Conservation (phyloP, 2,113 vertebrate genomes). For the Embiotoca jacksoni region DNA sequence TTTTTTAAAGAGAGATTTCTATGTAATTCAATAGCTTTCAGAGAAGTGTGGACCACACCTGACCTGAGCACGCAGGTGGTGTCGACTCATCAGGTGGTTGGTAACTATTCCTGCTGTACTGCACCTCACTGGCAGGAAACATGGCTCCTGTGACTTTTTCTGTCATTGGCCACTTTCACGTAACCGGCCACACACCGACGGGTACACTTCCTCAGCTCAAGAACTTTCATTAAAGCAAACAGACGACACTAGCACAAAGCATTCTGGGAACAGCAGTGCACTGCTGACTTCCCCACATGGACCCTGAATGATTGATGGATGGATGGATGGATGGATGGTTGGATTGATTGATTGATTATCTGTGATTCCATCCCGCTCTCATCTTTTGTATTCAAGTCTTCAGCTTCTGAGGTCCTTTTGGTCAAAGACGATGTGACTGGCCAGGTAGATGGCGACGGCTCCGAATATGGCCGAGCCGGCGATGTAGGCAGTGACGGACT, state of each 20-base stretch:
- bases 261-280: constrained; percentile 67
- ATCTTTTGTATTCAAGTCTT: constrained; percentile 11
- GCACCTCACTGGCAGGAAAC: neutral
- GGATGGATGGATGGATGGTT: too few relatives aligned
- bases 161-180: neutral
- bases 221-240: constrained; percentile 23
- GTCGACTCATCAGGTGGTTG: constrained; percentile 1
- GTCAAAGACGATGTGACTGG: constrained; percentile 83
- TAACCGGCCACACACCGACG: neutral
- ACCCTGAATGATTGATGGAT: constrained; percentile 38
- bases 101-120: neutral
- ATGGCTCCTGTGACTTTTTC: neutral
- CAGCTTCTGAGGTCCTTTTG: constrained; percentile 83
- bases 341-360: constrained; percentile 1
- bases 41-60: constrained; percentile 2
- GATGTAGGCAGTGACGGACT: constrained; percentile 86
- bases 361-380: constrained; percentile 5
- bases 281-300: constrained; percentile 14
- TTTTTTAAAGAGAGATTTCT: neutral
- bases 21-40: constrained; percentile 6
- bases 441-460: constrained; percentile 81
- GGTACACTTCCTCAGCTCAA: constrained; percentile 5
- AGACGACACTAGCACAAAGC: constrained; percentile 49
- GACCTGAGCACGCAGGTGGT: constrained; percentile 7
- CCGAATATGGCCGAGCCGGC: constrained; percentile 84